Base-by-base conservation (phyloP, 2,113 vertebrate genomes). In the Struthio camelus region DNA sequence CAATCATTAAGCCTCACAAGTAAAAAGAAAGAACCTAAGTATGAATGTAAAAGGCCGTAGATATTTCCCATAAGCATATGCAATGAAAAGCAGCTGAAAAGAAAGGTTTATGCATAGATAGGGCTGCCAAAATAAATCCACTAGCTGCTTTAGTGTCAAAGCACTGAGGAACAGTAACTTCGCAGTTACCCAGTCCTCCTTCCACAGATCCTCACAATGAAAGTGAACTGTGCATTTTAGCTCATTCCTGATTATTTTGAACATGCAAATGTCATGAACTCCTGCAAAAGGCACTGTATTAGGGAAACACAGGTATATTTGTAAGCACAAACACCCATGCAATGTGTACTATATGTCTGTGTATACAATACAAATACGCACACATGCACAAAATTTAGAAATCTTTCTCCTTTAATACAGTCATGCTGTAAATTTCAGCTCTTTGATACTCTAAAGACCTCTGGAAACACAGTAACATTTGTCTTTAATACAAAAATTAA, bases 311-410 rank as follows among this genome's bases (percentile, higher is more conserved):
- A 71, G 76, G 54, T 91, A 59, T 3, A 80, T 30, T 11, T 67
- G 46, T 82, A 90, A 91, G 93, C 87, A 94, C 72, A 95, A 94
- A 50, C 64, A 69, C 67, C 69, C 94, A 95, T 95, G 93, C 96
- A 93, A 48, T 4, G 85, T 78, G 93, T 75, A 88, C 56, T 87
- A 66, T 9, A 59, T 76, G 76, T 69, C 28, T 40, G 54, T 71
- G 94, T 88, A 67, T 48, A 48, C 5, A 42, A 20, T 36, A 51
- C 10, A 80, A 77, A 88, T 91, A 91, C 7, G 75, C 79, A 85
- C 67, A 75, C 93, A 88, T 95, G 93, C 95, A 94, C 17, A 6
- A 25, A 38, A 83, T 79, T 59, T 12, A 48, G 51, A 77, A 83
- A 46, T 83, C 61, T 65, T 91, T 56, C 67, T 91, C 56, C 94